Conservation (phyloP, 2,888 invertebrate genomes). For the Drosophila ustulata region DNA sequence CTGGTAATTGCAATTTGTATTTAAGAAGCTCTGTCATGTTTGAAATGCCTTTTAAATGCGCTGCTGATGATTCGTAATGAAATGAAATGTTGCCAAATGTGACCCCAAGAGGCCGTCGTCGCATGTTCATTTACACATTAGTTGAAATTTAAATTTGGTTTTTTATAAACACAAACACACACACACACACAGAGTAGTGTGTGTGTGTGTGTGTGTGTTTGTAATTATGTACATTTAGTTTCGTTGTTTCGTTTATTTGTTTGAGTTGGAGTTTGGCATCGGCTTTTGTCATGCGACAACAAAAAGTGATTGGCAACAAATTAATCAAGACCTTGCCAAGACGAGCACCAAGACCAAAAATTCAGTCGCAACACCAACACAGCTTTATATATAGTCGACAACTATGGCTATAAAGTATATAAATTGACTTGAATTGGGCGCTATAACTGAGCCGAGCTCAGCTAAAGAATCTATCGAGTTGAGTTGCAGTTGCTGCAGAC, state of each 20-base stretch:
- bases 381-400: neutral
- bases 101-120: conserved; percentile 74
- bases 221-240: conserved; percentile 47
- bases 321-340: conserved; percentile 77
- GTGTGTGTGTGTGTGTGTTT: conserved; percentile 22
- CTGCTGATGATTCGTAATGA: conserved; percentile 62
- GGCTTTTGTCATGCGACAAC: conserved; percentile 73
- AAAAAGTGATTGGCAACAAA: conserved; percentile 80
- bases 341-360: conserved; percentile 42
- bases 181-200: conserved; percentile 15
- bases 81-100: conserved; percentile 75
- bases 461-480: conserved; percentile 48
- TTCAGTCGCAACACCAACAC: conserved; percentile 42
- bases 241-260: conserved; percentile 53
- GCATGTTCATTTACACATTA: conserved; percentile 76
- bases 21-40: conserved; percentile 59
- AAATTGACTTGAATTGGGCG: conserved; percentile 28
- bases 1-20: conserved; percentile 56
- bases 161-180: conserved; percentile 13
- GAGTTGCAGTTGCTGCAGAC: conserved; percentile 25
- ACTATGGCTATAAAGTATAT: neutral
- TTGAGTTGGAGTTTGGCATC: conserved; percentile 51
- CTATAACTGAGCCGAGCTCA: conserved; percentile 46
- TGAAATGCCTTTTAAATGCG: conserved; percentile 66
- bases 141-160: conserved; percentile 68